Conservation (phyloP, 2,888 invertebrate species). For the Miltochrista miniata region DNA sequence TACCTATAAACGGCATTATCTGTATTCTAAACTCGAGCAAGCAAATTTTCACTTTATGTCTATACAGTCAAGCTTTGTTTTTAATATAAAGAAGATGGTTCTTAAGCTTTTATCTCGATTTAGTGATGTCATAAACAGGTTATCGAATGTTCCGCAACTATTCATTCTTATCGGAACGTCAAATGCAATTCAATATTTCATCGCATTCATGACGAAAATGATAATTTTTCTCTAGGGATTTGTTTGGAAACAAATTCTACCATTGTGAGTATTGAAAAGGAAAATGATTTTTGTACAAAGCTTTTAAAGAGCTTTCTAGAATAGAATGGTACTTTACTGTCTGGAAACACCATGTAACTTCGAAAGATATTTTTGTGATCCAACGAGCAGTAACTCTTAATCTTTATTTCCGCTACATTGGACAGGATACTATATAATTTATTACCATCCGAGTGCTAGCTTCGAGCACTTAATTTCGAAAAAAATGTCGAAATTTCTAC, state of each 20-base stretch:
- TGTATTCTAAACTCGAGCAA: constrained; percentile 8
- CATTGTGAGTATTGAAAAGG: not conserved
- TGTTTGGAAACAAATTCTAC: not conserved
- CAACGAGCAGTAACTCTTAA: too few species aligned
- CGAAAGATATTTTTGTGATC: too few species aligned
- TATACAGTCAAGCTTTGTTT: not conserved
- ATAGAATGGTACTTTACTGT: not conserved
- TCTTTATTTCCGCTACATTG: too few species aligned
- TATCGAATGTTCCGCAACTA: constrained; percentile 50
- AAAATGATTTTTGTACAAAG: not conserved
- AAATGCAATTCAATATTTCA: constrained; percentile 43
- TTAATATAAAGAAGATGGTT: not conserved
- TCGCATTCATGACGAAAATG: constrained; percentile 32
- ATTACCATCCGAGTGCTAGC: too few species aligned
- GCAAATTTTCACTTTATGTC: constrained; percentile 17
- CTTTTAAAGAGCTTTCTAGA: not conserved
- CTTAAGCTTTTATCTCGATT: constrained; percentile 19
- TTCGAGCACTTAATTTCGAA: not conserved
- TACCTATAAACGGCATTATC: constrained; percentile 39
- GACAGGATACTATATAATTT: too few species aligned
- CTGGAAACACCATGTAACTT: too few species aligned
- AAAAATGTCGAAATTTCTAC: not conserved
- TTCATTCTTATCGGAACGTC: constrained; percentile 54
- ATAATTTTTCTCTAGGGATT: constrained; percentile 29
- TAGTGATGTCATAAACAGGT: constrained; percentile 47